Evolutionary conservation across 2,797 vertebrate genomes (phyloP).

Genomic region (Buphagus erythrorhynchus): DNA sequence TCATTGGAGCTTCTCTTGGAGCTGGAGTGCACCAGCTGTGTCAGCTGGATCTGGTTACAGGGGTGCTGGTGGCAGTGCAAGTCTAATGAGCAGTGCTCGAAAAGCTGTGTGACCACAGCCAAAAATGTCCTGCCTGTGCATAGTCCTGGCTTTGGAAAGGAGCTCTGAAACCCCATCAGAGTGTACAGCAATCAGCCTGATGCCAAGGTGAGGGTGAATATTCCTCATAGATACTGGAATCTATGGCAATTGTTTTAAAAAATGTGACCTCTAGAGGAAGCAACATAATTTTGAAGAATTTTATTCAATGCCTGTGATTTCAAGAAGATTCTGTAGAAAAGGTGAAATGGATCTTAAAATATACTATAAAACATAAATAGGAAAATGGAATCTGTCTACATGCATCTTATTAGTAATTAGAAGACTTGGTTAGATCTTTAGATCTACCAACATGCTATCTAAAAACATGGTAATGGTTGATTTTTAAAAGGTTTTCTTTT

Average conservation of each 20-base stretch:
- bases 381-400: not conserved
- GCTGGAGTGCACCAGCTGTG: not conserved
- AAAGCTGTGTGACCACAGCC: not conserved
- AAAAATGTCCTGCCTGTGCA: fast-evolving
- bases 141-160: not conserved
- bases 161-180: not conserved
- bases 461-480: not conserved
- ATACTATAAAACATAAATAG: not conserved
- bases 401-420: not conserved
- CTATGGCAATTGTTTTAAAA: not conserved
- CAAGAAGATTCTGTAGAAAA: not conserved
- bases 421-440: not conserved
- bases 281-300: not conserved
- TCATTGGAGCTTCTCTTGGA: fast-evolving
- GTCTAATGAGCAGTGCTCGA: fast-evolving
- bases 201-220: not conserved
- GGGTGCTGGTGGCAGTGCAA: not conserved
- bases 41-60: not conserved
- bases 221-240: not conserved
- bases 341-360: not conserved
- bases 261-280: not conserved
- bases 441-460: not conserved
- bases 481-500: not conserved
- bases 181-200: not conserved
- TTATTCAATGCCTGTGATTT: not conserved